phyloP scores from a whole-genome alignment of 2,113 vertebrate species.

The Myotis yumanensis region DNA sequence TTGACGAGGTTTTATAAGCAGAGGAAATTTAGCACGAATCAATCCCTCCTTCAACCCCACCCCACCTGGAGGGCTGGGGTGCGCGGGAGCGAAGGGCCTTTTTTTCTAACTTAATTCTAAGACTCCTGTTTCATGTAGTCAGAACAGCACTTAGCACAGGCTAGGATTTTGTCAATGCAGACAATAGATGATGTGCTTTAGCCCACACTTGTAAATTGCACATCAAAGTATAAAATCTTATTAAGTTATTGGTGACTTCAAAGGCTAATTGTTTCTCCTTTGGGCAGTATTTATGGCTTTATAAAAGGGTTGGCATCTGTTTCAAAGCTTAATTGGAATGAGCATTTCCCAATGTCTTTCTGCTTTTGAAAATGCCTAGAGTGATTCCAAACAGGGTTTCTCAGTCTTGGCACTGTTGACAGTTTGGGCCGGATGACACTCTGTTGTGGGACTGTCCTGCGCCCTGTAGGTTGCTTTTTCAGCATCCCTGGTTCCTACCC shows the following conservation, averaged over 20 bases:
- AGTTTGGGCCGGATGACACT: not conserved
- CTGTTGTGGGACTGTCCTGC: not conserved
- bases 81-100: not conserved
- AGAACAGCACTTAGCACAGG: not conserved
- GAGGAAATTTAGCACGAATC: not conserved
- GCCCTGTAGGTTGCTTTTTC: accelerated
- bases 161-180: not conserved
- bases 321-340: slow-evolving; percentile 58
- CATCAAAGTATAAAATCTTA: slow-evolving; percentile 64
- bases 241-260: slow-evolving; percentile 71
- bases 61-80: not conserved
- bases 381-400: not conserved
- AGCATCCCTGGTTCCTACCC: not conserved
- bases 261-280: slow-evolving; percentile 64
- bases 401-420: not conserved
- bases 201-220: not conserved
- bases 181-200: slow-evolving; percentile 38
- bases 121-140: not conserved
- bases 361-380: slow-evolving; percentile 37
- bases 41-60: not conserved
- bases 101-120: slow-evolving; percentile 17
- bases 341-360: slow-evolving; percentile 51
- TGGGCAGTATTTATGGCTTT: slow-evolving; percentile 59
- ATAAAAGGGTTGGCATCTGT: slow-evolving; percentile 43
- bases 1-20: not conserved